Conservation (phyloP, 2,888 invertebrate genomes). For the Thymelicus acteon region DNA sequence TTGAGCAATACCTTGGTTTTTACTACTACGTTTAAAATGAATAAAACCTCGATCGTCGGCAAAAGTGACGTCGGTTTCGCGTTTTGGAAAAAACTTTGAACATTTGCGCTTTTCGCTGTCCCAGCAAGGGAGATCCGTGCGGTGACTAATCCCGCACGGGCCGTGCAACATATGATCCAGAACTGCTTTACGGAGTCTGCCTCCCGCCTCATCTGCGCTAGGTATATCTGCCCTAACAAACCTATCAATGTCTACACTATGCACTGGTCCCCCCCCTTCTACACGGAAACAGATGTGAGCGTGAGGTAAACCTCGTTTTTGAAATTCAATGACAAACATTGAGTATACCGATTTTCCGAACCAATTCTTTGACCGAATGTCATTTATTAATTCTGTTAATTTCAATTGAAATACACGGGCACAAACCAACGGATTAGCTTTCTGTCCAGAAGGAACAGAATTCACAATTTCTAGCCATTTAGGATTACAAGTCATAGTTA, state of each 20-base stretch:
- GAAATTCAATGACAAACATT: conserved; percentile 35
- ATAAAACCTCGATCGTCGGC: conserved; percentile 36
- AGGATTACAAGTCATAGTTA: neutral
- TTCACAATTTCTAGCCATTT: conserved; percentile 30
- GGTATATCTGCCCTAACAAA: conserved; percentile 19
- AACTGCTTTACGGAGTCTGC: conserved; percentile 17
- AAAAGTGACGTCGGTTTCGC: conserved; percentile 12
- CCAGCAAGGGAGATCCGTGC: neutral
- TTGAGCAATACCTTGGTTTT: neutral
- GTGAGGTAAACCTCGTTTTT: conserved; percentile 15
- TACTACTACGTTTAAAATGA: conserved; percentile 21
- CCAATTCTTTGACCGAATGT: conserved; percentile 10
- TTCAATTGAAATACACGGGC: conserved; percentile 20
- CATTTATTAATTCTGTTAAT: neutral
- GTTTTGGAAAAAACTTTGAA: neutral
- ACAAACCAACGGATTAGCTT: conserved; percentile 12
- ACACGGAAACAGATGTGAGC: conserved; percentile 27
- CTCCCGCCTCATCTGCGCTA: neutral
- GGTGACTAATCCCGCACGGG: no score
- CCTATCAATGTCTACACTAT: conserved; percentile 26
- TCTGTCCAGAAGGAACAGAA: conserved; percentile 10
- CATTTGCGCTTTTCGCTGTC: conserved; percentile 9
- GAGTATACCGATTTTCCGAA: conserved; percentile 31
- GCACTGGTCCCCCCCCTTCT: conserved; percentile 25
- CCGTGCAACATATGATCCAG: conserved; percentile 17